Base-by-base conservation (phyloP, 1,140 invertebrate genomes). In the Camponotus pennsylvanicus region DNA sequence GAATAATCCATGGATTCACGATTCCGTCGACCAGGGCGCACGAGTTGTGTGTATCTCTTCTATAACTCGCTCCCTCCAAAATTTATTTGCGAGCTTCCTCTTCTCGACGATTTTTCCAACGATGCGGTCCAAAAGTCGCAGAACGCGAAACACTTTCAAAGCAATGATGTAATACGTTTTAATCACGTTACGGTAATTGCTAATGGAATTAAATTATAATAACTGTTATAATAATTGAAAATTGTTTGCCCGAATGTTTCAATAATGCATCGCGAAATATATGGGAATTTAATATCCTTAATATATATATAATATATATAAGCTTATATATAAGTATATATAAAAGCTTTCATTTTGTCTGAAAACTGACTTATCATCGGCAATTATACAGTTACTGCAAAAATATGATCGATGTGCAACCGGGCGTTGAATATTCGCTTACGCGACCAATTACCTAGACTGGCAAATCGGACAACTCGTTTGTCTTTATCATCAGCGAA, bases 1-100 rank as follows among this genome's bases (percentile, higher is more conserved):
- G 92, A 94, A 94, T 95, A 94, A 93, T 93, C 90, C 86, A 93
- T 67, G 87, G 87, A 52, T 52, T 64, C 67, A 37, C 75, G 55
- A 85, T 76, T 49, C 61, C 64, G 64, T 52, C 49, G 15, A 18
- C 49, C 21, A 34, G 55, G 52, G 55, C 27, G 21, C 37, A 15
- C 27, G 82, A 42, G 34, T 52, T 52, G 37, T 32, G 37, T 40
- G 15, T 32, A 13, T 21, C 4, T 34, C 55, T 40, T n/a, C 13
- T 45, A 85, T 52, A 52, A 52, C 49, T 52, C 49, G 15, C 15
- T 5, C 4, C 15, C 15, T 15, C 13, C 18, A 52, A 52, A 79
- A 89, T 89, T 89, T 87, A 86, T 75, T 69, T 59, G 40, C n/a
- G 18, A 9, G 11, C n/a, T 57, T 32, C 34, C 32, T 37, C 32